Evolutionary conservation across 2,113 vertebrate species (phyloP).

Genomic region (Cyphomyrus discorhynchus): DNA sequence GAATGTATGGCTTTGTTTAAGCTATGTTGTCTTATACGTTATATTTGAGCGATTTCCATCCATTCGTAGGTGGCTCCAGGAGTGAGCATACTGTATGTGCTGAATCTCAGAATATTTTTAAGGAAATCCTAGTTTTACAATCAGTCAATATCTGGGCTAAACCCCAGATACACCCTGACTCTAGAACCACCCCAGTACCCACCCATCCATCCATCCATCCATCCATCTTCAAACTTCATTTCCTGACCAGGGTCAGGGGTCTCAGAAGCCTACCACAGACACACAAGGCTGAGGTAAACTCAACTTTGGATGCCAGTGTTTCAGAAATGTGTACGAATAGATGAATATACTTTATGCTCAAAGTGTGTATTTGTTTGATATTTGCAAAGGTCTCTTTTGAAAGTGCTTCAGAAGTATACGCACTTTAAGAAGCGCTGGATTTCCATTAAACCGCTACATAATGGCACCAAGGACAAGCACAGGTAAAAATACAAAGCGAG

Average conservation of each 20-base stretch:
- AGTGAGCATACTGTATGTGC: background rate
- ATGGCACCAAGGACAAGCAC: background rate
- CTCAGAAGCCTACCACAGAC: background rate
- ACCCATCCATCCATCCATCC: background rate
- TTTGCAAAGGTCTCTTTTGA: background rate
- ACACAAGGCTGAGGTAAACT: background rate
- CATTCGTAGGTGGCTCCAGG: background rate
- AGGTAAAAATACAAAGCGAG: background rate
- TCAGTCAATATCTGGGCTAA: background rate
- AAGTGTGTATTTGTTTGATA: background rate
- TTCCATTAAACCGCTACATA: background rate
- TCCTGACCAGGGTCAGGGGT: background rate
- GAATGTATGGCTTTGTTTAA: background rate
- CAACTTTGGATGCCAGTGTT: background rate
- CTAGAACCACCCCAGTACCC: background rate
- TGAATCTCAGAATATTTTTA: background rate
- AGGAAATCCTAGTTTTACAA: background rate
- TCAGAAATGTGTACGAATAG: background rate
- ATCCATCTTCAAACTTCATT: background rate
- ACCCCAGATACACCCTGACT: background rate
- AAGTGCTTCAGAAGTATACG: background rate
- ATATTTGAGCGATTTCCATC: background rate
- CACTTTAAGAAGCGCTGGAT: background rate
- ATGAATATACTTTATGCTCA: background rate
- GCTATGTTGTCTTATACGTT: background rate